These are phyloP conservation scores for Tetragonula carbonaria DNA, from an alignment of 2,888 invertebrate species.

Conservation along the genomic window DNA sequence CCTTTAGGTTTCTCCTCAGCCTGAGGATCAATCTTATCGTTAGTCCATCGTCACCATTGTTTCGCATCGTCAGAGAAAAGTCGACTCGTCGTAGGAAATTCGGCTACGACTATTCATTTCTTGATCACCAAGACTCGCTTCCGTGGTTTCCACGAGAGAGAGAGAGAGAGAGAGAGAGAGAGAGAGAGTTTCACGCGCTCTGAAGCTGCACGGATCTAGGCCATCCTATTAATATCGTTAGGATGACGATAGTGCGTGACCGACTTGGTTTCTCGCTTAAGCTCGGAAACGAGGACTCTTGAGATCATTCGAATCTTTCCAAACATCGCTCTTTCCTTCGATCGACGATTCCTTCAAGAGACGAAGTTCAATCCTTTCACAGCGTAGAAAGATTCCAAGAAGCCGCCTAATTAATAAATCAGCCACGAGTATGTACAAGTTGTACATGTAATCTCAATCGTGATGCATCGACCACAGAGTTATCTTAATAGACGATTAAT, in stretches of 20 bases:
- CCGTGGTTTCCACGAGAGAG: not conserved
- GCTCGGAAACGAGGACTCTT: conserved; percentile 10
- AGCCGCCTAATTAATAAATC: not conserved
- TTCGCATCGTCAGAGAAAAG: not conserved
- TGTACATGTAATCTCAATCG: no score
- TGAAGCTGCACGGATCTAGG: conserved; percentile 18
- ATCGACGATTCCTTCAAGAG: not conserved
- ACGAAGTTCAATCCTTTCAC: not conserved
- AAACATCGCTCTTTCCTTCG: not conserved
- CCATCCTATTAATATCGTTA: conserved; percentile 32
- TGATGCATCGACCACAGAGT: no score
- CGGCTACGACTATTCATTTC: no score
- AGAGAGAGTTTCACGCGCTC: not conserved
- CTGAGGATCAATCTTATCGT: no score
- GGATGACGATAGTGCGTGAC: not conserved
- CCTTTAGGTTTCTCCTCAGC: no score
- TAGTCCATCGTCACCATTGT: no score
- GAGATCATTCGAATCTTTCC: not conserved
- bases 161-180: not conserved
- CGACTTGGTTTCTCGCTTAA: not conserved
- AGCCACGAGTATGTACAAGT: no score
- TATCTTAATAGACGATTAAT: no score
- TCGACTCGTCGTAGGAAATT: not conserved
- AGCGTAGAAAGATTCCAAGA: not conserved
- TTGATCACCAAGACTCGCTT: no score